Base-by-base conservation (phyloP, 2,797 vertebrate species). In the Cottoperca gobio region DNA sequence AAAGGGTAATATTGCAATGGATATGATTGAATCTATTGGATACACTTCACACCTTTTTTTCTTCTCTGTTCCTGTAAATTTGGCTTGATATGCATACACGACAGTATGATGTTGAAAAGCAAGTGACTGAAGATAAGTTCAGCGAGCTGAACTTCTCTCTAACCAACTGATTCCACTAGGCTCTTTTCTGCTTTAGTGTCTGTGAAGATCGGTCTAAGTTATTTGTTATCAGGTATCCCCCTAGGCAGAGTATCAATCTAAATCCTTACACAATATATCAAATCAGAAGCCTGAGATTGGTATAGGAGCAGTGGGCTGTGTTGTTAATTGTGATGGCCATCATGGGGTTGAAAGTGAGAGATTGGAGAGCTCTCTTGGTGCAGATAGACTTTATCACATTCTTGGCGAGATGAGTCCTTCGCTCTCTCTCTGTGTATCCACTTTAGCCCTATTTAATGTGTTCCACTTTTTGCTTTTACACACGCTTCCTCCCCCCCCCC, bases 341-440 rank as follows among this genome's bases (percentile, higher is more conserved):
- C 31, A 8, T 8, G 57, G 50, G 60, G 83, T 70, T 78, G 49
- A 70, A 73, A 64, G 52, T 53, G 73, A 71, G 78, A 76, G 73
- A 76, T 58, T 79, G 76, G 78, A 86, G 73, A 58, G 78, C 79
- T 81, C 86, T 86, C 81, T 64, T 39, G 54, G 54, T 68, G 66
- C 50, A 73, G 35, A 74, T 21, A 62, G 66, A 79, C 64, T 75
- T 85, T 85, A 92, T 90, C 85, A 87, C 73, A 71, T 71, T 82
- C 72, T 81, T 73, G 26, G 53, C 26, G 31, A 61, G 70, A 85
- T 60, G 69, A 76, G 43, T 54, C 35, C 42, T 71, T 79, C 63
- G 31, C 33, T 49, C 45, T 49, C 37, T 53, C 21, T 31, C 14
- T 23, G 43, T 31, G 13, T 49, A 40, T 78, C 62, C 64, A 73